Base-by-base conservation (phyloP, 2,113 vertebrate genomes). In the Oryzias woworae region DNA sequence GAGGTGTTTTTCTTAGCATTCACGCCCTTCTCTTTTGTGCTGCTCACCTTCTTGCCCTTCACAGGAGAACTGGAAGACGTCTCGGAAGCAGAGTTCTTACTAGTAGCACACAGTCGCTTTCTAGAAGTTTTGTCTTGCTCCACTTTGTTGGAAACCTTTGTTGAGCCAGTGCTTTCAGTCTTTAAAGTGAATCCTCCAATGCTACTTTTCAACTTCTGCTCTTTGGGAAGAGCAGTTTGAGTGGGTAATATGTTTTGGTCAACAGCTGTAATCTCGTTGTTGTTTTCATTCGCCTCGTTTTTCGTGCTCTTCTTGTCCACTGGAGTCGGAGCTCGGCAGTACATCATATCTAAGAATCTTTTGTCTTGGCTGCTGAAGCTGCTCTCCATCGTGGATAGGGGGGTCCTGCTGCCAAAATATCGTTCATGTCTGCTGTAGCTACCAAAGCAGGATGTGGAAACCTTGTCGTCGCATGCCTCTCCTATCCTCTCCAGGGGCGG, bases 401-500 rank as follows among this genome's bases (percentile, higher is more conserved):
- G 96, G 12, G 96, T 95, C 69, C 95, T 94, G 72, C 90, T 92
- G 64, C 89, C 71, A 0, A 93, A 83, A 74, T 87, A 94, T 58
- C 94, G 92, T 50, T 96, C 96, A 1, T 94, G 92, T 15, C 91
- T 88, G 42, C 92, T 90, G 71, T 91, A 87, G 83, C 90, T 88
- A 56, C 95, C 95, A 0, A 99, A 98, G 85, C 96, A 98, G 1
- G 95, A 97, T 0, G 93, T 94, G 76, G 95, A 94, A 36, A 96
- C 95, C 68, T 95, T 96, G 87, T 97, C 96, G 5, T 96, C 95
- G 0, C 83, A 88, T 1, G 94, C 90, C 70, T 98, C 97, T 24
- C 97, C 97, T 0, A 98, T 98, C 83, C 95, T 90, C 86, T 98
- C 94, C 52, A 98, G 84, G 5, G 96, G 94, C 15, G 95, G 95